These are phyloP conservation scores for Steinernema feltiae DNA, from an alignment of 1,140 invertebrate species.

Conservation along the genomic window DNA sequence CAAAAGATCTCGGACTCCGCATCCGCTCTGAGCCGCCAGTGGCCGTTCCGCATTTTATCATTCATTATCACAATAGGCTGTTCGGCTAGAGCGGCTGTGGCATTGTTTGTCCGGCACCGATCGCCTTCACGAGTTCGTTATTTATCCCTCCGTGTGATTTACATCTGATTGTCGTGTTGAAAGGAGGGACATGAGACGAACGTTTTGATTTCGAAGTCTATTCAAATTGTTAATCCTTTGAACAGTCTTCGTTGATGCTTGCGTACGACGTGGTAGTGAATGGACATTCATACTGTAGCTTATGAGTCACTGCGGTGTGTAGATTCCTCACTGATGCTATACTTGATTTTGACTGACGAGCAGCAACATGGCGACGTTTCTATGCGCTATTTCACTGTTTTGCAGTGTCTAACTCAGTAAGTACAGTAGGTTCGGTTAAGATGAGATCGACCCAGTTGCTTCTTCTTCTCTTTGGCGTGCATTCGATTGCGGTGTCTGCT, in stretches of 20 bases:
- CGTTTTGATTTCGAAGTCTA: neutral
- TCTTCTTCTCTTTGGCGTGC: neutral
- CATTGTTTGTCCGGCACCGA: constrained; percentile 14
- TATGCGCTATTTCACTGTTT: too few species aligned
- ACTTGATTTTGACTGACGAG: too few species aligned
- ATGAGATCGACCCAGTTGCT: neutral
- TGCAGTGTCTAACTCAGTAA: neutral
- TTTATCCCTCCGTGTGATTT: neutral
- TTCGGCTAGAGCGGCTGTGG: neutral
- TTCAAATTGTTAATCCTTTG: neutral
- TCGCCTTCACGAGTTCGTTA: constrained; percentile 5
- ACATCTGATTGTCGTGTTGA: neutral
- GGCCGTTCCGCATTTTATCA: constrained; percentile 7
- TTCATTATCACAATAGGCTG: neutral
- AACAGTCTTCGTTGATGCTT: too few species aligned
- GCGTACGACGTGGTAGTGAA: too few species aligned
- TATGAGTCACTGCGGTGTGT: too few species aligned
- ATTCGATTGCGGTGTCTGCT: neutral
- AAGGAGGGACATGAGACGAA: neutral
- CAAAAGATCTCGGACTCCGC: neutral
- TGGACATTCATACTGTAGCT: too few species aligned
- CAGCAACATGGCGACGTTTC: too few species aligned
- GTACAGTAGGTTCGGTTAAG: neutral
- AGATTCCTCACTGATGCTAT: too few species aligned
- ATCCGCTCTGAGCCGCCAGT: neutral